Percentiles rank a stretch among this genome's conserved stretches.
Evolutionary conservation across 2,888 invertebrate species (phyloP).

Genomic region (Halocaridina rubra): DNA sequence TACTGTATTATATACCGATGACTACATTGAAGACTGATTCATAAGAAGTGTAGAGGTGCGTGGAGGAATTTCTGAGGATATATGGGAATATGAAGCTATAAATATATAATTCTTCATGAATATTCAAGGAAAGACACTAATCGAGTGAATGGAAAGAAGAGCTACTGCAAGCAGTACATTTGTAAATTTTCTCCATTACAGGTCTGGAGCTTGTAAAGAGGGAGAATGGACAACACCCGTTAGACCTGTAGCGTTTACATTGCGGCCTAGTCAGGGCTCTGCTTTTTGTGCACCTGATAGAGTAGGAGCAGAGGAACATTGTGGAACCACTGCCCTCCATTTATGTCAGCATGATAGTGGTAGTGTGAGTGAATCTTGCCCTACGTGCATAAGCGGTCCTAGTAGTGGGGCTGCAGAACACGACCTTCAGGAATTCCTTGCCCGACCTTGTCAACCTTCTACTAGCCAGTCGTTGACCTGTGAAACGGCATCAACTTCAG

Average conservation of each 20-base stretch:
- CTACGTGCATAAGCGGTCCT: constrained; percentile 24
- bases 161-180: too few species aligned
- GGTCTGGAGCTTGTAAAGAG: constrained; percentile 38
- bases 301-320: constrained; percentile 36
- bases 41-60: too few species aligned
- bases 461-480: constrained; percentile 36
- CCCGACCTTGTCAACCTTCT: constrained; percentile 35
- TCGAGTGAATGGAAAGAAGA: too few species aligned
- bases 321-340: constrained; percentile 41
- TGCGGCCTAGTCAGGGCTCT: constrained; percentile 83
- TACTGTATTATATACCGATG: too few species aligned
- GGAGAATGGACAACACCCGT: constrained; percentile 70
- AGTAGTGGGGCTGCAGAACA: constrained; percentile 32
- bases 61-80: too few species aligned
- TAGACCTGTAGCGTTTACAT: constrained; percentile 79
- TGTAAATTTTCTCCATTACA: neutral
- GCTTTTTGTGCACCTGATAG: constrained; percentile 78
- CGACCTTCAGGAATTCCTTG: neutral
- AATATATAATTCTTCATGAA: too few species aligned
- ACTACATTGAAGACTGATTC: too few species aligned
- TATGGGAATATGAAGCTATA: too few species aligned
- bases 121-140: too few species aligned
- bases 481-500: constrained; percentile 35
- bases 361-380: constrained; percentile 39
- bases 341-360: constrained; percentile 41